A percentile compares a stretch with the other conserved stretches of the same genome.
Conservation (phyloP, 1,140 invertebrate species). For the Chironomus tepperi region DNA sequence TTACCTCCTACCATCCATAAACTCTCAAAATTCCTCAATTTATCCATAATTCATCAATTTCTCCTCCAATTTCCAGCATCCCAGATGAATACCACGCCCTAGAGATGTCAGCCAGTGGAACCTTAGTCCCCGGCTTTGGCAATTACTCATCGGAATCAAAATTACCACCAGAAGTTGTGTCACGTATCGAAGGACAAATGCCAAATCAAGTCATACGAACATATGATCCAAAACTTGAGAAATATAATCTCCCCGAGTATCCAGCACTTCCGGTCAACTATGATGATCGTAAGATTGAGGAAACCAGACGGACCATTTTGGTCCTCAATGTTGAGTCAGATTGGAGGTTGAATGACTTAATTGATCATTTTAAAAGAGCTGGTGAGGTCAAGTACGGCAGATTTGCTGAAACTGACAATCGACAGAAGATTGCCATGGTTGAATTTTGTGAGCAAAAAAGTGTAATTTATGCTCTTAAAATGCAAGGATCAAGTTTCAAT, state of each 20-base stretch:
- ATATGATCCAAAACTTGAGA: slow-evolving; percentile 78
- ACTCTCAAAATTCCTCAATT: too few species aligned
- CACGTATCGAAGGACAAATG: slow-evolving; percentile 76
- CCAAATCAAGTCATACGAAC: slow-evolving; percentile 81
- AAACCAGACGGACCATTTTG: slow-evolving; percentile 85
- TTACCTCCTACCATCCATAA: too few species aligned
- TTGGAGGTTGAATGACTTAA: slow-evolving; percentile 62
- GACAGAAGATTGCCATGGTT: slow-evolving; percentile 71
- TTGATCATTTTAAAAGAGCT: slow-evolving; percentile 76
- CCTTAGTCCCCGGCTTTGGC: slow-evolving; percentile 64
- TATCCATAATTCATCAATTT: too few species aligned
- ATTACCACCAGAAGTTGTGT: slow-evolving; percentile 79
- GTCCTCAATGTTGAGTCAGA: slow-evolving; percentile 65
- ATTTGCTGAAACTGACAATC: slow-evolving; percentile 74
- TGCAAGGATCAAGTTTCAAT: slow-evolving; percentile 69
- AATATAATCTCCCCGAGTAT: slow-evolving; percentile 80
- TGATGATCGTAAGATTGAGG: slow-evolving; percentile 88
- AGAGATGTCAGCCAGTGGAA: slow-evolving; percentile 80
- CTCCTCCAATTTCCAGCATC: slow-evolving; percentile 43
- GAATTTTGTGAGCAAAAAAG: slow-evolving; percentile 90
- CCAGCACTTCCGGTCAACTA: slow-evolving; percentile 84
- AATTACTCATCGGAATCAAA: slow-evolving; percentile 63
- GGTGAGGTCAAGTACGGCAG: slow-evolving; percentile 95
- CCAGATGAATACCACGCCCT: slow-evolving; percentile 91
- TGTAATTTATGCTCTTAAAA: slow-evolving; percentile 76